Evolutionary conservation across 2,888 invertebrate species (phyloP).

Genomic region (Brenthis hecate): DNA sequence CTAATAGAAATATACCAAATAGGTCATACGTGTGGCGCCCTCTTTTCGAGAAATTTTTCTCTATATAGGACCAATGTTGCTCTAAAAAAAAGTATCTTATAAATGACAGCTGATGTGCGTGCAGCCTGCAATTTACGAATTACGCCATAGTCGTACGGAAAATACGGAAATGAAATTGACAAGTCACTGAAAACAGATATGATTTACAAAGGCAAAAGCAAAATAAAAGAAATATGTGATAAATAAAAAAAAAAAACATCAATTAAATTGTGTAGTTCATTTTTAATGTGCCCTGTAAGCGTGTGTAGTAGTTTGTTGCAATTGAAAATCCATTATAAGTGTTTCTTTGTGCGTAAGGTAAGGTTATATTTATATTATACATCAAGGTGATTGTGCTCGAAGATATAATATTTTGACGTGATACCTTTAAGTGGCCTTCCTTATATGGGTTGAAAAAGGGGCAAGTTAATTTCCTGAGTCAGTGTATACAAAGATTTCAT

Average conservation of each 20-base stretch:
- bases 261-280: not conserved
- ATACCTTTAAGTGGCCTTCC: constrained; percentile 57
- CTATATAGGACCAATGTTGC: too few relatives aligned
- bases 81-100: too few relatives aligned
- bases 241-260: constrained; percentile 8
- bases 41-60: too few relatives aligned
- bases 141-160: too few relatives aligned
- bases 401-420: constrained; percentile 63
- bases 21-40: too few relatives aligned
- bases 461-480: constrained; percentile 47
- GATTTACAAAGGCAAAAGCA: constrained; percentile 32
- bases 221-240: constrained; percentile 22
- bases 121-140: too few relatives aligned
- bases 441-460: constrained; percentile 63
- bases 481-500: constrained; percentile 51
- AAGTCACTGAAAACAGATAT: constrained; percentile 66
- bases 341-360: constrained; percentile 60
- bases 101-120: too few relatives aligned
- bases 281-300: constrained; percentile 24
- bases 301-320: not conserved
- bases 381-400: constrained; percentile 54
- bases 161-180: constrained; percentile 58
- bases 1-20: too few relatives aligned
- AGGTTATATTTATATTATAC: constrained; percentile 61
- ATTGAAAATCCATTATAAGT: not conserved